Base-by-base conservation (phyloP, 2,797 vertebrate genomes). In the Rhynchonycteris naso region DNA sequence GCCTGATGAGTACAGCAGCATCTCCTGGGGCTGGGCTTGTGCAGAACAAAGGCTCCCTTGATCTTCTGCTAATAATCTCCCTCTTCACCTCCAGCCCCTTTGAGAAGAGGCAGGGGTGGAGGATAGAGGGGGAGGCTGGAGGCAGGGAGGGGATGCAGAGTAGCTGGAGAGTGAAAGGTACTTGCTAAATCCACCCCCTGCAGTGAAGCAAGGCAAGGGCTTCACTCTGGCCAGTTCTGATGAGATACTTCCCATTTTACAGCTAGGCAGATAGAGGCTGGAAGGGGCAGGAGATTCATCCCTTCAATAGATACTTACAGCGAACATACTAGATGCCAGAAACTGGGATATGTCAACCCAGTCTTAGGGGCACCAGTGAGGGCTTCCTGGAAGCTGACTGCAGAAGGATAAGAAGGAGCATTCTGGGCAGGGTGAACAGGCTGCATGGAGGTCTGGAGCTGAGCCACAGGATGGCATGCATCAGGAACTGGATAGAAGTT, bases 401-500 rank as follows among this genome's bases (percentile, higher is more conserved):
- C 54, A 43, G 22, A 56, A 59, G 63, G 43, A 4, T 15, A 43
- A 72, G 43, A 35, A 50, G 79, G 35, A 54, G 15, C 3, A 12
- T 47, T 38, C 30, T 30, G 56, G 52, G 65, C n/a, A 2, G 18
- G 22, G 26, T 38, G 30, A 12, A 28, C 18, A 33, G 61, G 19
- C 10, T 4, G 28, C 2, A 2, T 0, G 2, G 3, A 47, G 72
- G 28, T 63, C 21, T 7, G 2, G 52, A 35, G 30, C 9, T 15
- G 79, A 92, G 68, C 13, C 3, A 1, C 24, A 56, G 61, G 38
- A 1, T 15, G 0, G 28, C 16, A 0, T 1, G 0, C 0, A 6
- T 30, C 38, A n/a, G 63, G 14, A 33, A 14, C n/a, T 3, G 38
- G 9, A 72, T 43, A n/a, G 69, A 52, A n/a, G 13, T 28, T 72